Evolutionary conservation across 92 coral and sea anemone species (phyloP), one percentile per base, ranked within the genome.

Genomic region (Phenganax marumi): DNA sequence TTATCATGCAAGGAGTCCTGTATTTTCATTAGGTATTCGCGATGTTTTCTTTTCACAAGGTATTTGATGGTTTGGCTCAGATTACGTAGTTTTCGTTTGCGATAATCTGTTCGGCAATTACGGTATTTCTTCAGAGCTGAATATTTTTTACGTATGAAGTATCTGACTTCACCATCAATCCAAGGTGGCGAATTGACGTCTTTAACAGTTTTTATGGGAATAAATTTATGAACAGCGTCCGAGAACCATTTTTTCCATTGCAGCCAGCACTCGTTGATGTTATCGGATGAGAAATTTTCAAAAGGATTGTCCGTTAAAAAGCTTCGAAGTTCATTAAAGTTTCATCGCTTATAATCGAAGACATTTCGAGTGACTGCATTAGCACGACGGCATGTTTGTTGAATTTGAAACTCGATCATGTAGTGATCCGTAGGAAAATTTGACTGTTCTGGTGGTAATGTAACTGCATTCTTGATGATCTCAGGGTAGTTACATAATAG

Each of bases 151-250:
- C 89, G 89, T 33, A 90, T 50, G 51, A 52, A 19, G 54, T 76
- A 84, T 17, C 74, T 54, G 22, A 86, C 86, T 84, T 89, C 90
- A 48, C 82, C 68, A 89, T 89, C 90, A 22, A 86, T 85, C 91
- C 89, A 85, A 10, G 91, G 91, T 62, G 91, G 88, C 43, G 86
- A 85, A 86, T 80, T 88, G 52, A 68, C 85, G 70, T 88, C 91
- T 49, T 79, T 81, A 21, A 89, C 63, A 72, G 49, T 58, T 79
- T 81, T 86, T 16, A 62, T 52, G 25, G 90, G 88, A 51, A 89
- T 79, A 60, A 82, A 79, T 69, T 85, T 68, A 22, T 81, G 88
- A 66, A 79, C 84, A 50, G 90, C 83, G 10, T 87, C 72, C 53
- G 86, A 53, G 66, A 68, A 68, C 74, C 43, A 68, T 13, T 68